phyloP scores from a whole-genome alignment of 2,888 invertebrate genomes.

The Axea sp. region DNA sequence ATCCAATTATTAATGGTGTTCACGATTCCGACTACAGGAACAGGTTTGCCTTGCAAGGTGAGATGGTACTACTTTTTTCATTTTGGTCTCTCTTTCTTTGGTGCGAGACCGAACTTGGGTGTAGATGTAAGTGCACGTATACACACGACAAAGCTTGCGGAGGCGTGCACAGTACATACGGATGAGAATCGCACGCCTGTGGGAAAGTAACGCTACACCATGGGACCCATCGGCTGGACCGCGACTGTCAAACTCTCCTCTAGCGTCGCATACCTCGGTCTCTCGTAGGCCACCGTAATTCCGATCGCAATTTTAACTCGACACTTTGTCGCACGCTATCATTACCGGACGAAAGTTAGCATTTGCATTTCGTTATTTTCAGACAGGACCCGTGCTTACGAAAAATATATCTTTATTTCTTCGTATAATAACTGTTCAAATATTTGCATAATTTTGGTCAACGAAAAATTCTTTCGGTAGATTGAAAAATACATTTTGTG shows the following conservation, averaged over 20 bases:
- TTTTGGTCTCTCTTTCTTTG: conserved; percentile 32
- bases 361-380: conserved; percentile 22
- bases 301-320: conserved; percentile 19
- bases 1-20: conserved; percentile 67
- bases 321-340: conserved; percentile 24
- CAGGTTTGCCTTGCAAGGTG: conserved; percentile 77
- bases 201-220: conserved; percentile 63
- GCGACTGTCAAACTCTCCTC: conserved; percentile 73
- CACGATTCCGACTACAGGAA: conserved; percentile 67
- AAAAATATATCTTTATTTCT: no score
- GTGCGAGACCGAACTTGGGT: background rate
- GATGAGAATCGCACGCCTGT: conserved; percentile 47
- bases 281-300: conserved; percentile 64
- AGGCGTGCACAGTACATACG: conserved; percentile 9
- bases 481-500: no score
- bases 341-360: conserved; percentile 13
- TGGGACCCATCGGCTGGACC: conserved; percentile 71
- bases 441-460: no score
- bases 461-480: no score
- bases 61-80: conserved; percentile 66
- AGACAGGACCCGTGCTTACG: background rate
- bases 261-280: conserved; percentile 53
- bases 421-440: no score
- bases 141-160: no score
- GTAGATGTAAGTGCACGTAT: no score